These are phyloP conservation scores for Vesta saturnalis DNA, from an alignment of 2,888 invertebrate genomes.

Conservation along the genomic window DNA sequence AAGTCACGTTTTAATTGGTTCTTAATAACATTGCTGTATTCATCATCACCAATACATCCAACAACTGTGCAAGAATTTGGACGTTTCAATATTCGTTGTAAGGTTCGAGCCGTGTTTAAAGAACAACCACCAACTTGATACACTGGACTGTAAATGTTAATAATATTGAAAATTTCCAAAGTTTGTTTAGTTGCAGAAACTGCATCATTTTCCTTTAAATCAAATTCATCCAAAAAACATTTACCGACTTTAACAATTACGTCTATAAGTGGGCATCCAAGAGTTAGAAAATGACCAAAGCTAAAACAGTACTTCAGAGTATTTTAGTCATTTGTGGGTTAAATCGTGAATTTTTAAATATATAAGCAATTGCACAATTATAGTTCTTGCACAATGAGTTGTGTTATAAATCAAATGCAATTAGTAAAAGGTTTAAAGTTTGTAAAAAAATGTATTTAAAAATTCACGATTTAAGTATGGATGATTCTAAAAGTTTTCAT, in stretches of 20 bases:
- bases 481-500: no score
- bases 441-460: no score
- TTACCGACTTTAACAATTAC: constrained; percentile 42
- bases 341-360: no score
- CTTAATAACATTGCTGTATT: constrained; percentile 39
- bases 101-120: constrained; percentile 44
- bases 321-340: no score
- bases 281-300: constrained; percentile 17
- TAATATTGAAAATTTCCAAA: constrained; percentile 39
- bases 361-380: no score
- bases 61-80: constrained; percentile 35
- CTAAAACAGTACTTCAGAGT: no score
- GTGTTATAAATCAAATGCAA: no score
- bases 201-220: constrained; percentile 43
- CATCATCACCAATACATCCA: constrained; percentile 46
- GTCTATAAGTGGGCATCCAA: constrained; percentile 49
- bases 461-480: no score
- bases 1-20: constrained; percentile 35
- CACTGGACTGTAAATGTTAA: constrained; percentile 26
- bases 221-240: constrained; percentile 43
- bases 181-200: constrained; percentile 22
- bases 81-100: constrained; percentile 36
- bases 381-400: no score
- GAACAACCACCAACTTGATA: constrained; percentile 47
- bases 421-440: no score